Percentiles rank a stretch among this genome's conserved stretches.
Evolutionary conservation across 2,797 vertebrate species (phyloP).

Genomic region (Typhlichthys subterraneus): DNA sequence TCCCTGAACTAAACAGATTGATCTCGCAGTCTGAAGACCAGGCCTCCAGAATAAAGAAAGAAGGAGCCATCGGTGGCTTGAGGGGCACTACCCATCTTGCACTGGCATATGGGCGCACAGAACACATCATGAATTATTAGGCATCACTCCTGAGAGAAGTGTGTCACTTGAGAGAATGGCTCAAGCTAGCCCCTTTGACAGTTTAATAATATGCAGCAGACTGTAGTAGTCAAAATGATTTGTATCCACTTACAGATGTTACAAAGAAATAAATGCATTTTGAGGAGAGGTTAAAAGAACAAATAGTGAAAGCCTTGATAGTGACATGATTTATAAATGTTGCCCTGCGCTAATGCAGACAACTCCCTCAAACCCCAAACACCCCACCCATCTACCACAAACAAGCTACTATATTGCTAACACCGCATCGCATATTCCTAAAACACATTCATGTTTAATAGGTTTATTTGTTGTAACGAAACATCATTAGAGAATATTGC

Average conservation of each 20-base stretch:
- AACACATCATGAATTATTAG: conserved; percentile 1
- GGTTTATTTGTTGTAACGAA: background rate
- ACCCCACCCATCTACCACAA: no score
- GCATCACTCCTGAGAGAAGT: background rate
- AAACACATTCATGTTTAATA: background rate
- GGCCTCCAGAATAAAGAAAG: conserved; percentile 22
- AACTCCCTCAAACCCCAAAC: background rate
- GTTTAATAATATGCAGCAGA: no score
- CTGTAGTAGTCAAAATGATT: no score
- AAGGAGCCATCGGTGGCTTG: conserved; percentile 13
- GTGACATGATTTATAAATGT: no score
- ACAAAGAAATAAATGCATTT: no score
- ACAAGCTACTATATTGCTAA: no score
- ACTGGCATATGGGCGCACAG: conserved; percentile 3
- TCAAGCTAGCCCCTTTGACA: background rate
- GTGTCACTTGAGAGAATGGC: background rate
- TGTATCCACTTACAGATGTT: no score
- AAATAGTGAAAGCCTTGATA: no score
- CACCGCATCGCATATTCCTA: background rate
- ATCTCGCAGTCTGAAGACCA: conserved; percentile 24
- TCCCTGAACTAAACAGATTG: conserved; percentile 52
- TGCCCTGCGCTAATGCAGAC: no score
- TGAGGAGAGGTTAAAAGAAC: no score
- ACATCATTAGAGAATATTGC: background rate
- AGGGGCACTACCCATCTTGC: background rate